Conservation (phyloP, 2,888 invertebrate species). For the Xestia c-nigrum region DNA sequence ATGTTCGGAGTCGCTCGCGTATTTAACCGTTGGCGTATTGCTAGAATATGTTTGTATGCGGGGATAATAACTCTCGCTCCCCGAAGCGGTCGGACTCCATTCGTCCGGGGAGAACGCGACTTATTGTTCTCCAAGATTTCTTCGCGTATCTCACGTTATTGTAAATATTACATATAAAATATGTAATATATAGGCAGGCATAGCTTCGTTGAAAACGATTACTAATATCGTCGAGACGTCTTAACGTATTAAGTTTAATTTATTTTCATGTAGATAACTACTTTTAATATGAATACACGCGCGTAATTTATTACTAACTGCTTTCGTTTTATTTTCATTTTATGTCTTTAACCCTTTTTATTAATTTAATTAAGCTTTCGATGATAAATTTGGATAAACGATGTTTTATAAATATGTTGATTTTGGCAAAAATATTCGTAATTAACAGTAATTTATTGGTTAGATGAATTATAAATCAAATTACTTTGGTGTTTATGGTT, state of each 20-base stretch:
- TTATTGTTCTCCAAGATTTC: conserved; percentile 83
- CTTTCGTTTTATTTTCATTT: conserved; percentile 77
- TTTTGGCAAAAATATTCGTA: conserved; percentile 57
- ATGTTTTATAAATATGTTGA: conserved; percentile 64
- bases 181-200: conserved; percentile 61
- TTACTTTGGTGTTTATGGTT: conserved; percentile 42
- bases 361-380: conserved; percentile 60
- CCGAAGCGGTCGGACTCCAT: conserved; percentile 66
- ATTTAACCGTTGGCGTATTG: conserved; percentile 70
- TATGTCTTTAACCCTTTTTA: conserved; percentile 67
- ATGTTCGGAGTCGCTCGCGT: conserved; percentile 66
- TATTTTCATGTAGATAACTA: conserved; percentile 79
- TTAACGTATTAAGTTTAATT: conserved; percentile 68
- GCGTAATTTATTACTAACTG: conserved; percentile 78
- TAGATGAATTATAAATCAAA: conserved; percentile 56
- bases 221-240: conserved; percentile 63
- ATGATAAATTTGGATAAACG: conserved; percentile 63
- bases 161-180: conserved; percentile 64
- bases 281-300: conserved; percentile 82
- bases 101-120: conserved; percentile 82
- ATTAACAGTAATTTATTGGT: conserved; percentile 59
- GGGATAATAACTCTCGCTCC: conserved; percentile 88
- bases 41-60: conserved; percentile 70
- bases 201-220: conserved; percentile 59
- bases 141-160: conserved; percentile 58